Evolutionary conservation across 1,140 invertebrate genomes (phyloP), one percentile per base, ranked within the genome.

Genomic region (Magallana gigas): DNA sequence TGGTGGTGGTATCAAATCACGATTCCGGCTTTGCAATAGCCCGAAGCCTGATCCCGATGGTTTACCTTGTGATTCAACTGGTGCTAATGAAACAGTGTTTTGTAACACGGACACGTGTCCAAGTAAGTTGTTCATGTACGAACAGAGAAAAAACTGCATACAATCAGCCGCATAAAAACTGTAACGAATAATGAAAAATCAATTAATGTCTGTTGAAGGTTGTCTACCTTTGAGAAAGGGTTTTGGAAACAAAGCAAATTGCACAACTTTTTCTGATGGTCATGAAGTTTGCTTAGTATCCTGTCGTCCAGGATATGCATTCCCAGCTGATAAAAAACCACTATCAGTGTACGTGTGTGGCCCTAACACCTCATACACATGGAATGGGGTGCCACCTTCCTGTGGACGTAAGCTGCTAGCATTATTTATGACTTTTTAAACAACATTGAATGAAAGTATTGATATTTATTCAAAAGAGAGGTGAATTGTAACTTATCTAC

Each of bases 21-120:
- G 87, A 12, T 29, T 7, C 12, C 23, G 87, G 12, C 16, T 8
- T 8, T 88, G 87, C 64, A 76, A 85, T 57, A 83, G 59, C 62
- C 87, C 87, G 3, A 8, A 58, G 8, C 87, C 87, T 14, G 84
- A 85, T 82, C 14, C 14, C 9, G 71, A 85, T 18, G 87, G 87
- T 57, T 12, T n/a, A 14, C 16, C 29, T 57, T 88, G 87, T 81
- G 23, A 36, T 11, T n/a, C 62, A 81, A 57, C 56, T 58, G 36
- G 18, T 6, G 23, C 60, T 9, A 87, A 1, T 8, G 80, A 83
- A 48, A 83, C 23, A 16, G 57, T 18, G 16, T 4, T n/a, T 7
- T 87, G 86, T 68, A 83, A 87, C 11, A 14, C 48, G 64, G 8
- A 83, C 8, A n/a, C 80, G 8, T 88, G 87, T 76, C 87, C 83